These are phyloP conservation scores for Ectemnius cavifrons DNA, from an alignment of 2,888 invertebrate genomes.

Conservation along the genomic window DNA sequence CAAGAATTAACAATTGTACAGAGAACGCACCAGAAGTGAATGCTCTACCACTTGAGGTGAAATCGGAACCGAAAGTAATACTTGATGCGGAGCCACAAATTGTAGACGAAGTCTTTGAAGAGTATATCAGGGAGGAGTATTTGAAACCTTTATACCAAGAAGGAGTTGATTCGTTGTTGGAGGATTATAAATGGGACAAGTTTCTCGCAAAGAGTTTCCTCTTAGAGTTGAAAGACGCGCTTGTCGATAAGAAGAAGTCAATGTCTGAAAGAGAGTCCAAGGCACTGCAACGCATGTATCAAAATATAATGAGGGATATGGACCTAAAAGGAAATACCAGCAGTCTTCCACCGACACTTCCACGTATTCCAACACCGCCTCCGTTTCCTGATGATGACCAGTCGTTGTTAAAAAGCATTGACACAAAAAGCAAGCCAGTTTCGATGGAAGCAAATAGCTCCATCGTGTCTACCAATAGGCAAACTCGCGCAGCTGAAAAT, in stretches of 20 bases:
- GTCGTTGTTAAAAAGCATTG: not conserved
- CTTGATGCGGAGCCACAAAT: slow-evolving; percentile 68
- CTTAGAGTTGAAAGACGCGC: slow-evolving; percentile 72
- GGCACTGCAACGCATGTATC: slow-evolving; percentile 70
- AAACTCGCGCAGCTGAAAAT: slow-evolving; percentile 3
- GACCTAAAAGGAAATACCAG: not conserved
- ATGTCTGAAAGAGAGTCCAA: slow-evolving; percentile 73
- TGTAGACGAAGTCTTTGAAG: slow-evolving; percentile 76
- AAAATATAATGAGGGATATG: slow-evolving; percentile 40
- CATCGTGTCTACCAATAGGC: not conserved
- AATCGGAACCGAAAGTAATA: slow-evolving; percentile 40
- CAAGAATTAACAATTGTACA: slow-evolving; percentile 20
- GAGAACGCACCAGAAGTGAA: slow-evolving; percentile 24
- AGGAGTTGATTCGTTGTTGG: slow-evolving; percentile 53
- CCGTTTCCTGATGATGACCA: not conserved
- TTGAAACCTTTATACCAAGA: slow-evolving; percentile 67
- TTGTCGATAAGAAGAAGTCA: slow-evolving; percentile 70
- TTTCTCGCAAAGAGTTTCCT: slow-evolving; percentile 72
- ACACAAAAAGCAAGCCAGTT: not conserved
- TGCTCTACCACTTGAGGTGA: slow-evolving; percentile 20
- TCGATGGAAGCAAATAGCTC: not conserved
- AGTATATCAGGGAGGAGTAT: slow-evolving; percentile 73
- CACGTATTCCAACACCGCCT: not conserved
- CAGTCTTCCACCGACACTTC: slow-evolving; percentile 56
- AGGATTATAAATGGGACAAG: slow-evolving; percentile 66